These are phyloP conservation scores for Distichodus sexfasciatus DNA, from an alignment of 2,797 vertebrate genomes.

Conservation along the genomic window DNA sequence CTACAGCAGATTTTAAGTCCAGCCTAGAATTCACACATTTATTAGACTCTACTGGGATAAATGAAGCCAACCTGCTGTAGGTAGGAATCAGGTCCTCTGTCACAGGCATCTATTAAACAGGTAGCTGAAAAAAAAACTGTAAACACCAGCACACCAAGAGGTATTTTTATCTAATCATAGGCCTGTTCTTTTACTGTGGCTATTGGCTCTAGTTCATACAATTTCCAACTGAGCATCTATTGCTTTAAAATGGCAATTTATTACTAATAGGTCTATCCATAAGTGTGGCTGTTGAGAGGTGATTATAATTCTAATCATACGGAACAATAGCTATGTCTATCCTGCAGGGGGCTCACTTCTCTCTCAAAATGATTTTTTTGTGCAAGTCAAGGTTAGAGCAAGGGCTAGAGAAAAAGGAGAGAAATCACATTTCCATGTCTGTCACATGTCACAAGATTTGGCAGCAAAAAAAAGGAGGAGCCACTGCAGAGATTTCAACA, in stretches of 20 bases:
- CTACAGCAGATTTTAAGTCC: slow-evolving; percentile 6
- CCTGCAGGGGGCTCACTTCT: slow-evolving; percentile 32
- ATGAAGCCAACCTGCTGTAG: slow-evolving; percentile 16
- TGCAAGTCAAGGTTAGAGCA: slow-evolving; percentile 31
- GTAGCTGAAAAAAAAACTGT: not conserved
- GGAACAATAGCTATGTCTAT: not conserved
- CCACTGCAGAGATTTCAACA: not conserved
- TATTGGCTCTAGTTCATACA: not conserved
- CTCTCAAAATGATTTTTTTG: slow-evolving; percentile 2
- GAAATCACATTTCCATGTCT: not conserved
- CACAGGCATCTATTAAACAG: not conserved
- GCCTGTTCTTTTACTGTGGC: not conserved
- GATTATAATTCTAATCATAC: not conserved
- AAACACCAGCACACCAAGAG: slow-evolving; percentile 15
- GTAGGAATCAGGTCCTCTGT: not conserved
- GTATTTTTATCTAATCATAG: not conserved
- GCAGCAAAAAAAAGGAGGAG: not conserved
- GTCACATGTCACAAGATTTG: not conserved
- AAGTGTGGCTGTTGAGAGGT: not conserved
- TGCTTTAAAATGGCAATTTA: not conserved
- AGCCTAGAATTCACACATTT: slow-evolving; percentile 1
- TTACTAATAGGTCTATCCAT: not conserved
- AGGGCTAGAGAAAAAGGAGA: slow-evolving; percentile 14
- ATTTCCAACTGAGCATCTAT: not conserved
- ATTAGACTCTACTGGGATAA: slow-evolving; percentile 19